Evolutionary conservation across 2,888 invertebrate species (phyloP).

Genomic region (Drosophila kokeensis): DNA sequence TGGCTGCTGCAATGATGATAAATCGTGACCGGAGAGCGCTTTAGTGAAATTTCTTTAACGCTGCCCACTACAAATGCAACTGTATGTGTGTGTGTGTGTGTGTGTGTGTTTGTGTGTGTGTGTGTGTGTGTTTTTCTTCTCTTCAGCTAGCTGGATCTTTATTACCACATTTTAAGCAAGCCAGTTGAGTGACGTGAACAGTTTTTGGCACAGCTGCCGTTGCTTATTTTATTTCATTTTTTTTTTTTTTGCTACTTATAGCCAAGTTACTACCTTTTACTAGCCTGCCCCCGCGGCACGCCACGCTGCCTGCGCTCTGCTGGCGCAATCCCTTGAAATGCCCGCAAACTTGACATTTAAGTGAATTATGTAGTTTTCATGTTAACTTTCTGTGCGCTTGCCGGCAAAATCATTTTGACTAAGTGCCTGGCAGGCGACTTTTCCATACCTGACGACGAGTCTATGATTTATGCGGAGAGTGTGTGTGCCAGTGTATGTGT

Average conservation of each 20-base stretch:
- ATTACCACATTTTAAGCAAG: constrained; percentile 54
- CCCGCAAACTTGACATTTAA: constrained; percentile 70
- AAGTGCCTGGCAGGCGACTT: constrained; percentile 58
- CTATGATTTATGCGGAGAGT: constrained; percentile 57
- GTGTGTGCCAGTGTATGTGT: constrained; percentile 3
- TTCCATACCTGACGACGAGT: constrained; percentile 50
- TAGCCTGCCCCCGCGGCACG: neutral
- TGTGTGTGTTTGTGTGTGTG: neutral
- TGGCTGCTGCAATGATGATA: constrained; percentile 66
- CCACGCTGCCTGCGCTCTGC: constrained; percentile 2
- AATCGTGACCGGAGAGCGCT: constrained; percentile 69
- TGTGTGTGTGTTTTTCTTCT: constrained; percentile 23
- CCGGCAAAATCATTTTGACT: constrained; percentile 57
- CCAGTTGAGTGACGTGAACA: constrained; percentile 67
- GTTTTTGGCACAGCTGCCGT: constrained; percentile 59
- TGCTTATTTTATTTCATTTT: neutral
- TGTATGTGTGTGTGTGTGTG: neutral
- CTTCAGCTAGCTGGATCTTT: constrained; percentile 47
- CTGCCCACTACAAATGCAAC: constrained; percentile 39
- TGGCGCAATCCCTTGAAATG: neutral
- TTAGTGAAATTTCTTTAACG: constrained; percentile 64
- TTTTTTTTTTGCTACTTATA: constrained; percentile 44
- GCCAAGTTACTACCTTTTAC: constrained; percentile 54
- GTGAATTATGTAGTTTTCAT: constrained; percentile 78
- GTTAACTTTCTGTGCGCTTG: constrained; percentile 54